Percentiles rank a stretch among this genome's conserved stretches.
Evolutionary conservation across 2,888 invertebrate genomes (phyloP).

Genomic region (Lymantria monacha): DNA sequence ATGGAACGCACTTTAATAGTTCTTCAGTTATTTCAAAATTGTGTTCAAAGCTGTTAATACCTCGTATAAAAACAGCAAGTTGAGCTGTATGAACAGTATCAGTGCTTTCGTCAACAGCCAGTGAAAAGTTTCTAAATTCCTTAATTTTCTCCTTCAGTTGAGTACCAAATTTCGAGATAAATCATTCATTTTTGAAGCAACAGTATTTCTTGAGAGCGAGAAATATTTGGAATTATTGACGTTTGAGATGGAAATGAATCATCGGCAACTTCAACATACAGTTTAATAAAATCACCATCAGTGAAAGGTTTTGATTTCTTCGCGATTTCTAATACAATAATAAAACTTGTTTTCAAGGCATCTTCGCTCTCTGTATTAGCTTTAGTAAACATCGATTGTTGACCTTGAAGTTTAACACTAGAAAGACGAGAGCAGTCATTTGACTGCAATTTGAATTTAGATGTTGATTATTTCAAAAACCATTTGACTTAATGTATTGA

Average conservation of each 20-base stretch:
- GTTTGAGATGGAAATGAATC: constrained; percentile 8
- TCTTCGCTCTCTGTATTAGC: neutral
- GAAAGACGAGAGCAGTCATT: no score
- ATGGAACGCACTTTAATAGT: constrained; percentile 7
- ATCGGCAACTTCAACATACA: constrained; percentile 3
- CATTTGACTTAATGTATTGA: no score
- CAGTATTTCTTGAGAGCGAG: no score
- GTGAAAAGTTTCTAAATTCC: constrained; percentile 6
- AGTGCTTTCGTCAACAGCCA: constrained; percentile 9
- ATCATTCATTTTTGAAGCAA: constrained; percentile 1
- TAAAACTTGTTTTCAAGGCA: neutral
- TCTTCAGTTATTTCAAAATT: constrained; percentile 12
- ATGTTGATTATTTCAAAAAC: no score
- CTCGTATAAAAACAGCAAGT: constrained; percentile 10
- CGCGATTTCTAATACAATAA: no score
- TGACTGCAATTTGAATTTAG: no score
- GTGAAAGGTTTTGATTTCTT: neutral
- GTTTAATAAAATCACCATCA: neutral
- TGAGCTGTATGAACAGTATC: constrained; percentile 10
- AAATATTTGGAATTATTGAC: constrained; percentile 5
- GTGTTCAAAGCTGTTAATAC: constrained; percentile 11
- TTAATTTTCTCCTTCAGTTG: no score
- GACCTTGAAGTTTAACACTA: no score
- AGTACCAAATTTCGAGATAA: no score
- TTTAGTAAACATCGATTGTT: no score